Evolutionary conservation across 2,888 invertebrate species (phyloP), one percentile per base, ranked within the genome.

Genomic region (Dolichopus griseipennis): DNA sequence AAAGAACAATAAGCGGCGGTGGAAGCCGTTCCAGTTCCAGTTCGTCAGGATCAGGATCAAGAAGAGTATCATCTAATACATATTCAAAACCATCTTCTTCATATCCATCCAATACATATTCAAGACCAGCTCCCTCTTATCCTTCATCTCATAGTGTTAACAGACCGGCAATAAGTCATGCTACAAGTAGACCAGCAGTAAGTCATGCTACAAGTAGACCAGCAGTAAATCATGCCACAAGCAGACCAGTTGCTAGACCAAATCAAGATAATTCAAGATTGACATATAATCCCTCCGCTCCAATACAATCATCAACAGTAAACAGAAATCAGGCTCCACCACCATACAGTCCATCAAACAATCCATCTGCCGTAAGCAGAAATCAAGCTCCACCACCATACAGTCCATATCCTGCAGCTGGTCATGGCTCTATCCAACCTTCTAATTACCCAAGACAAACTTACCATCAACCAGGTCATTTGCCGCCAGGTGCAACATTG

Each of bases 331-430:
- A 12, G 2, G 52, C 52, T 18, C 52, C 52, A 18, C 52, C 52
- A 15, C 18, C 52, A 18, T 52, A 52, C 18, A 15, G 15, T n/a
- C 6, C 52, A 18, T 12, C 18, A 18, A 52, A 52, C 18, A 52
- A 52, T 15, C 52, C 52, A 1, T 52, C 52, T 6, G 9, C 52
- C 1, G 18, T 52, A 9, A 52, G 52, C 6, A 52, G 52, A 52
- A 52, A 52, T 18, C 52, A 52, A 52, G 52, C 79, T n/a, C 79
- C 81, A 27, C 81, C 81, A 18, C 73, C 77, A 0, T 79, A 80
- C 69, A 78, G 78, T 0, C 74, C 78, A 12, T 72, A 76, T 0
- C 78, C 78, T 73, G 75, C 77, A 0, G 74, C 68, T 10, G 79
- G 79, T 6, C 12, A 76, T 76, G 21, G 72, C 74, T 21, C 76